A percentile compares a stretch with the other conserved stretches of the same genome.
These are phyloP conservation scores for Sarotherodon lohbergeri DNA, from an alignment of 2,113 vertebrate species.

Conservation along the genomic window DNA sequence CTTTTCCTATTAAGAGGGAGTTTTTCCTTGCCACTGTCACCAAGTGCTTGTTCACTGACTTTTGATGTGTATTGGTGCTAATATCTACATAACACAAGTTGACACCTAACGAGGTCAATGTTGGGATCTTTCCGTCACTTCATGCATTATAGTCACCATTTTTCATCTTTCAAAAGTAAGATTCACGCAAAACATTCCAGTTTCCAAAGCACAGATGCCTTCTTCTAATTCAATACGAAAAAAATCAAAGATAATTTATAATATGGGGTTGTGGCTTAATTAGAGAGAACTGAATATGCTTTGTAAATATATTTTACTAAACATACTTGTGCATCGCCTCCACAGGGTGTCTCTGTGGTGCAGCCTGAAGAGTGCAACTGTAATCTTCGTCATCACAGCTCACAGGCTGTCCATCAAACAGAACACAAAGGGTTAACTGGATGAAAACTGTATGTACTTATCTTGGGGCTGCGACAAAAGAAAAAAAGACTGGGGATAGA, in stretches of 20 bases:
- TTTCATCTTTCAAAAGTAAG: not conserved
- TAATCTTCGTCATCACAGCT: not conserved
- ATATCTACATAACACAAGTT: not conserved
- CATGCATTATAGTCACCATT: not conserved
- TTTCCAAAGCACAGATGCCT: not conserved
- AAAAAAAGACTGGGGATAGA: not conserved
- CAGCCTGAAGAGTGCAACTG: not conserved
- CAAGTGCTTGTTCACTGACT: not conserved
- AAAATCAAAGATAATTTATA: not conserved
- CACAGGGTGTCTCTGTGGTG: constrained; percentile 55
- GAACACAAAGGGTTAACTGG: not conserved
- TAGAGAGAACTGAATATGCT: not conserved
- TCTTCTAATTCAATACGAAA: not conserved
- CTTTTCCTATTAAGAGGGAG: not conserved
- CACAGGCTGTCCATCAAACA: not conserved
- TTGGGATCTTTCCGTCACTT: not conserved
- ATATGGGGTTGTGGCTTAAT: not conserved
- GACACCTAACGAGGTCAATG: not conserved
- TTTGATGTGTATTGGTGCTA: not conserved
- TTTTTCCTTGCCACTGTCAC: not conserved
- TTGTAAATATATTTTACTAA: not conserved
- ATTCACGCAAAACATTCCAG: not conserved
- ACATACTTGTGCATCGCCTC: not conserved
- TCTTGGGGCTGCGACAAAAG: constrained; percentile 8
- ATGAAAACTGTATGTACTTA: not conserved